Base-by-base conservation (phyloP, 2,888 invertebrate genomes). In the Notocelia uddmanniana region DNA sequence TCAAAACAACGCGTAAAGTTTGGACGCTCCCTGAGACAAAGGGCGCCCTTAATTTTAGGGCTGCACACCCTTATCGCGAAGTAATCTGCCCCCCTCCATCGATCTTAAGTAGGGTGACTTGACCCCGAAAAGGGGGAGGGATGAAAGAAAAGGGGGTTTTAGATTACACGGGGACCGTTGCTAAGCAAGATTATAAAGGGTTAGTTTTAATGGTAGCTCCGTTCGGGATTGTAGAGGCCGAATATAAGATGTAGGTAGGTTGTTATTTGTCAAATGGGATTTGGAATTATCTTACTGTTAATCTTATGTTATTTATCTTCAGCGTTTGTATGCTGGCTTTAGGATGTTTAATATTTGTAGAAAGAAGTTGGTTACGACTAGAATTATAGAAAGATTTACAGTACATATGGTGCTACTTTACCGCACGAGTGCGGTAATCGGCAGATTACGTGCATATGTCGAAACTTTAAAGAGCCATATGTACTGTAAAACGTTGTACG, bases 31-130 rank as follows among this genome's bases (percentile, higher is more conserved):
- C 91, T 91, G 90, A 91, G 90, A 88, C 86, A 85, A 92, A 91
- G 89, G 89, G 87, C 77, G 80, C 80, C 88, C 87, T 88, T 90
- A 89, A 89, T 90, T 88, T 83, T 67, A 83, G 89, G 87, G 84
- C 83, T 79, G 83, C 84, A 86, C 86, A 86, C 91, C 91, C 90
- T 91, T 92, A 91, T 93, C 92, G 90, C 83, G 84, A 89, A 89
- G 90, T 90, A 89, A 90, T 91, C 91, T 89, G 80, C 83, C 81
- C 90, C 91, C 91, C 87, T 83, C 89, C 93, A 92, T 93, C 93
- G 92, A 93, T 93, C 93, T 93, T 93, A 93, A 93, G 90, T 84
- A 89, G 92, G 92, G 93, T 90, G 90, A 91, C 91, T 92, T 92
- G 86, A 88, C 89, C 91, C 91, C 85, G n/a, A 76, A 78, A 50